Conservation (phyloP, 2,113 vertebrate genomes). For the Opisthocomus hoazin region DNA sequence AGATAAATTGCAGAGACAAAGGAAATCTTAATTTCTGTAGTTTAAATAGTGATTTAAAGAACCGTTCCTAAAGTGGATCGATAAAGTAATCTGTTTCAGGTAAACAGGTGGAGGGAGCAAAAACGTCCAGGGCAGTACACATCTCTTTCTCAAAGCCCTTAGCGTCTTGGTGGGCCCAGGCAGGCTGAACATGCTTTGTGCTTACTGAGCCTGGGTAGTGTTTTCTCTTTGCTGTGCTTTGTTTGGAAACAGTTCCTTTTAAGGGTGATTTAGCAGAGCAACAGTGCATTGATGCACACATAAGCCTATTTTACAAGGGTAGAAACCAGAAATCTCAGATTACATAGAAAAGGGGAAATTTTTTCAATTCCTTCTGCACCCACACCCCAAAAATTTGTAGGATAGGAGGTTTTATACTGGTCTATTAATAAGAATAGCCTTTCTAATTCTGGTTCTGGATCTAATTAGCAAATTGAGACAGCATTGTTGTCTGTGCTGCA, state of each 20-base stretch:
- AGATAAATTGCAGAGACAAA: background rate
- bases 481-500: background rate
- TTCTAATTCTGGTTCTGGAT: background rate
- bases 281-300: background rate
- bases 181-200: background rate
- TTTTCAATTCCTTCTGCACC: background rate
- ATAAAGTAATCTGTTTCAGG: background rate
- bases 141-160: background rate
- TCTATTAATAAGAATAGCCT: background rate
- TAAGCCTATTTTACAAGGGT: background rate
- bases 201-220: background rate
- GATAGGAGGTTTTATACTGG: background rate
- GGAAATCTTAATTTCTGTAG: background rate
- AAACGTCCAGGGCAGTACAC: background rate
- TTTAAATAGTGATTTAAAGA: background rate
- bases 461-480: background rate
- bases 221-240: constrained; percentile 1
- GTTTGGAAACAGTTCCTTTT: constrained; percentile 5
- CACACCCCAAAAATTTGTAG: background rate
- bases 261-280: constrained; percentile 26
- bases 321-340: background rate
- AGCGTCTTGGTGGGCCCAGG: accelerated
- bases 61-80: background rate
- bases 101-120: background rate
- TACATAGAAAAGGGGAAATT: background rate